Evolutionary conservation across 2,797 vertebrate genomes (phyloP).

Genomic region (Pangasius macronema): DNA sequence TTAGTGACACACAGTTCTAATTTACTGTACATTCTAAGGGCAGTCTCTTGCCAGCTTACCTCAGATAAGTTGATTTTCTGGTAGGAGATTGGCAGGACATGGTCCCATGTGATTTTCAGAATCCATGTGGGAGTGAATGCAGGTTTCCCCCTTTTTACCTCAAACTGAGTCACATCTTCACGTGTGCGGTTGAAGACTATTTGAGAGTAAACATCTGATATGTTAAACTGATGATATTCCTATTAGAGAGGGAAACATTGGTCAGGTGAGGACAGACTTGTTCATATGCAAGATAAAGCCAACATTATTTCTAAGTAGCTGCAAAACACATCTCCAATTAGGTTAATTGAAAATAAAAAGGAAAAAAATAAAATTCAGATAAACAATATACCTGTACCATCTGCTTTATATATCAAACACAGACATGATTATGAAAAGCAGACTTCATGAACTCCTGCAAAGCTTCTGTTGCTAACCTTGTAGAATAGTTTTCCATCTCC

Average conservation of each 20-base stretch:
- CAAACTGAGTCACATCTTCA: slow-evolving; percentile 73
- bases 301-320: neutral
- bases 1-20: neutral
- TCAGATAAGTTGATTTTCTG: slow-evolving; percentile 76
- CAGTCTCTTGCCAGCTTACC: slow-evolving; percentile 61
- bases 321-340: neutral
- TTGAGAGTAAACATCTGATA: slow-evolving; percentile 76
- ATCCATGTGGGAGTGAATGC: slow-evolving; percentile 77
- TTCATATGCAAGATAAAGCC: too few species aligned
- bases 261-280: neutral
- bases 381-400: neutral
- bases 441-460: neutral
- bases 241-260: slow-evolving; percentile 44
- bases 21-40: neutral
- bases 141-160: slow-evolving; percentile 57
- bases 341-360: neutral
- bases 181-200: slow-evolving; percentile 77
- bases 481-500: slow-evolving; percentile 76
- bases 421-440: neutral
- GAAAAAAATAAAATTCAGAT: neutral
- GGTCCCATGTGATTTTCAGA: slow-evolving; percentile 83
- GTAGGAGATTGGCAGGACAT: slow-evolving; percentile 73
- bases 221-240: slow-evolving; percentile 70
- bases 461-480: slow-evolving; percentile 67
- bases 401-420: neutral